These are phyloP conservation scores for Nudaria mundana DNA, from an alignment of 2,888 invertebrate genomes.

Conservation along the genomic window DNA sequence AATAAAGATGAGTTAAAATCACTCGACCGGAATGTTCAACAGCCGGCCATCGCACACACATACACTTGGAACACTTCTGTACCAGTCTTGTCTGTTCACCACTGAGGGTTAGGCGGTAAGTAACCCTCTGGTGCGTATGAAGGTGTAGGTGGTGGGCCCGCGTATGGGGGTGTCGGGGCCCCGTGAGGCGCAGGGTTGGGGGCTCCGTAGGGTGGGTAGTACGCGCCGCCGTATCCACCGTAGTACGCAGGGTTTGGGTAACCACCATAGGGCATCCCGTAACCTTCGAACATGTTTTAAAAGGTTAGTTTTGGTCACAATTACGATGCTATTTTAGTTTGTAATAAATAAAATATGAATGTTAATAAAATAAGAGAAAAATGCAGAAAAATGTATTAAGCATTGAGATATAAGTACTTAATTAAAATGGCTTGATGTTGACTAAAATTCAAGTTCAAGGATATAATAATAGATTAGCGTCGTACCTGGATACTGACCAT, in stretches of 20 bases:
- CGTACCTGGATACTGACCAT: slow-evolving; percentile 73
- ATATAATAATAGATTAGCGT: no score
- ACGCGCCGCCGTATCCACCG: slow-evolving; percentile 75
- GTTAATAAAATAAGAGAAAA: no score
- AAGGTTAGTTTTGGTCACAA: neutral
- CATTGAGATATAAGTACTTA: no score
- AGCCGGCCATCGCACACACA: slow-evolving; percentile 23
- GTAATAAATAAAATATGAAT: no score
- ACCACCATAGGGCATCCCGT: slow-evolving; percentile 67
- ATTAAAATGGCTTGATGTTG: no score
- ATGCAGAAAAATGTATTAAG: no score
- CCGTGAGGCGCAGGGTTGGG: slow-evolving; percentile 49
- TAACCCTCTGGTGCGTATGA: slow-evolving; percentile 52
- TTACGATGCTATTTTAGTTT: no score
- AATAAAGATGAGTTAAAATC: slow-evolving; percentile 37
- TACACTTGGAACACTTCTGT: slow-evolving; percentile 21
- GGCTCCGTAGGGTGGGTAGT: slow-evolving; percentile 72
- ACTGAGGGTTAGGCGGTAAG: slow-evolving; percentile 68
- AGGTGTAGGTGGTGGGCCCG: slow-evolving; percentile 37
- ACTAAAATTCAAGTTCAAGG: no score
- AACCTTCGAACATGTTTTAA: slow-evolving; percentile 41
- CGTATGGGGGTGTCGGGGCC: slow-evolving; percentile 41
- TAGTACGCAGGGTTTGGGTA: slow-evolving; percentile 77
- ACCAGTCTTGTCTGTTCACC: slow-evolving; percentile 42
- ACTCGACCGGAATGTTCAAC: slow-evolving; percentile 25